A percentile compares a stretch with the other conserved stretches of the same genome.
These are phyloP conservation scores for Papilio polytes DNA, from an alignment of 1,140 invertebrate species.

Conservation along the genomic window DNA sequence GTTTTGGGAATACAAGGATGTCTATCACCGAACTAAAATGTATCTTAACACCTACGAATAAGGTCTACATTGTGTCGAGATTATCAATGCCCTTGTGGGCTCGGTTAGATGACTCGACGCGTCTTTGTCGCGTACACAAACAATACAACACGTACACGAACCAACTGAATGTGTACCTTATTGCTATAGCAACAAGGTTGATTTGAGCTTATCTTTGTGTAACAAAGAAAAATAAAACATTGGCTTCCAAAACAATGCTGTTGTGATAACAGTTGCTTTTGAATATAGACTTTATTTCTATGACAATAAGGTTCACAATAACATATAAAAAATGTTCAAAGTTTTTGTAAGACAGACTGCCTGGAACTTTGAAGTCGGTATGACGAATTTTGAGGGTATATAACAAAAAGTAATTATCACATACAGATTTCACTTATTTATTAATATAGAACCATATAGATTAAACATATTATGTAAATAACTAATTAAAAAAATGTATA, in stretches of 20 bases:
- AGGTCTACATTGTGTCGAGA: neutral
- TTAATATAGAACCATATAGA: too few species aligned
- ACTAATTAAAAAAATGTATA: too few species aligned
- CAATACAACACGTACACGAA: neutral
- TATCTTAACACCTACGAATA: neutral
- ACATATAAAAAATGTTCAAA: neutral
- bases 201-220: neutral
- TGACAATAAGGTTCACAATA: neutral
- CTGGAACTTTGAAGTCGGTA: neutral
- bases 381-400: neutral
- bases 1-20: slow-evolving; percentile 29
- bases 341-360: slow-evolving; percentile 17
- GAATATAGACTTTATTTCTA: neutral
- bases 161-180: neutral
- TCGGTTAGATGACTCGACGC: slow-evolving; percentile 14
- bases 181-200: neutral
- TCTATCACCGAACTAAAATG: neutral
- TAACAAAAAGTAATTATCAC: neutral
- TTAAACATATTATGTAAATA: too few species aligned
- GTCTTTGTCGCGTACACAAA: slow-evolving; percentile 24
- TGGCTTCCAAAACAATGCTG: slow-evolving; percentile 22
- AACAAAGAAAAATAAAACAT: slow-evolving; percentile 29
- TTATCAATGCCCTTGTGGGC: slow-evolving; percentile 4
- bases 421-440: neutral
- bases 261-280: neutral